A percentile compares a stretch with the other conserved stretches of the same genome.
These are phyloP conservation scores for Hormaphis cornu DNA, from an alignment of 1,140 invertebrate species.

Conservation along the genomic window DNA sequence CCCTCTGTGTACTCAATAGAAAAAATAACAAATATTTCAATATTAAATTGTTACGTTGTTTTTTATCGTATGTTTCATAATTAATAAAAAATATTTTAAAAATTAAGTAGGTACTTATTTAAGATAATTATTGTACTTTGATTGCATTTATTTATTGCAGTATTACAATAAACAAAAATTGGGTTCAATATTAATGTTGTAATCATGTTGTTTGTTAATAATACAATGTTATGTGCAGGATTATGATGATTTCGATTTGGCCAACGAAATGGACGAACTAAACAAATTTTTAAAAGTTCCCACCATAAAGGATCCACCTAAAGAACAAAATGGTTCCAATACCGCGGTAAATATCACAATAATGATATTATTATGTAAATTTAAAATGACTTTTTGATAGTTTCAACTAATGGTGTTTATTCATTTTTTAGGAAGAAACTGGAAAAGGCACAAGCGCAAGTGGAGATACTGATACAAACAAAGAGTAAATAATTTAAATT, in stretches of 20 bases:
- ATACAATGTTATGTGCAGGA: conserved; percentile 51
- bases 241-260: conserved; percentile 83
- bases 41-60: too few relatives aligned
- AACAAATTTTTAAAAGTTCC: conserved; percentile 71
- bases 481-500: conserved; percentile 11
- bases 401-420: neutral
- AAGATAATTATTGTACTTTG: too few relatives aligned
- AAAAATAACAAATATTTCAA: too few relatives aligned
- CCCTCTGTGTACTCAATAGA: too few relatives aligned
- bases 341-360: conserved; percentile 26
- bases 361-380: neutral
- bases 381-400: neutral
- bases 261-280: conserved; percentile 81
- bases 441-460: neutral
- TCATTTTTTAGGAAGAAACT: neutral
- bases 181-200: too few relatives aligned
- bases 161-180: too few relatives aligned
- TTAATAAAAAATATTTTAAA: too few relatives aligned
- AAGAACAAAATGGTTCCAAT: conserved; percentile 22
- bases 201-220: too few relatives aligned
- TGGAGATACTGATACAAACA: neutral
- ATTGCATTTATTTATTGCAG: too few relatives aligned
- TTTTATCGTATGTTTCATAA: too few relatives aligned
- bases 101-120: too few relatives aligned
- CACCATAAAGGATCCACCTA: conserved; percentile 35